Percentiles rank a stretch among this genome's conserved stretches.
These are phyloP conservation scores for Ypsolopha sequella DNA, from an alignment of 2,888 invertebrate species.

Conservation along the genomic window DNA sequence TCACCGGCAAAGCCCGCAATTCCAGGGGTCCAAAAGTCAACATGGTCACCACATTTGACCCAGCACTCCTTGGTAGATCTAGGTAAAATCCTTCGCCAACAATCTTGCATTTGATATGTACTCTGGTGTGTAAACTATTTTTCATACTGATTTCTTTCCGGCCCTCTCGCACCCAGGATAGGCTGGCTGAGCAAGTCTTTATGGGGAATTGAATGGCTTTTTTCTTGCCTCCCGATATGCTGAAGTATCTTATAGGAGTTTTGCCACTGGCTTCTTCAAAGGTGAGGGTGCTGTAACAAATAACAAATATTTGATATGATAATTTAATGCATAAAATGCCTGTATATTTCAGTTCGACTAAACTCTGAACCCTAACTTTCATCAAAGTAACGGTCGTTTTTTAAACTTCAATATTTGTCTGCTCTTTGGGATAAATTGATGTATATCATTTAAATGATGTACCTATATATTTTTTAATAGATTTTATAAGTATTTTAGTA, in stretches of 20 bases:
- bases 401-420: too few species aligned
- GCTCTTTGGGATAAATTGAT: too few species aligned
- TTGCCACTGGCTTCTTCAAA: slow-evolving; percentile 44
- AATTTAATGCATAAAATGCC: neutral
- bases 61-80: slow-evolving; percentile 37
- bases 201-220: slow-evolving; percentile 43
- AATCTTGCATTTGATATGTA: slow-evolving; percentile 45
- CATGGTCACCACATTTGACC: slow-evolving; percentile 24
- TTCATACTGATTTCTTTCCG: slow-evolving; percentile 52
- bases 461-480: too few species aligned
- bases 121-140: slow-evolving; percentile 38
- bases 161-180: slow-evolving; percentile 49
- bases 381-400: too few species aligned
- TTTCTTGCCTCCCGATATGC: slow-evolving; percentile 31
- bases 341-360: neutral
- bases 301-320: neutral
- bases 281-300: slow-evolving; percentile 32
- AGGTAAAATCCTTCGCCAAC: slow-evolving; percentile 50
- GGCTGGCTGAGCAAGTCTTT: slow-evolving; percentile 37
- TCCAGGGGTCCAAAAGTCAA: slow-evolving; percentile 43
- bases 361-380: neutral
- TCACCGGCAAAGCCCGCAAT: slow-evolving; percentile 36
- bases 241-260: slow-evolving; percentile 11
- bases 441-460: too few species aligned
- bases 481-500: too few species aligned